A percentile compares a stretch with the other conserved stretches of the same genome.
These are phyloP conservation scores for Halyomorpha halys DNA, from an alignment of 1,140 invertebrate species.

Conservation along the genomic window DNA sequence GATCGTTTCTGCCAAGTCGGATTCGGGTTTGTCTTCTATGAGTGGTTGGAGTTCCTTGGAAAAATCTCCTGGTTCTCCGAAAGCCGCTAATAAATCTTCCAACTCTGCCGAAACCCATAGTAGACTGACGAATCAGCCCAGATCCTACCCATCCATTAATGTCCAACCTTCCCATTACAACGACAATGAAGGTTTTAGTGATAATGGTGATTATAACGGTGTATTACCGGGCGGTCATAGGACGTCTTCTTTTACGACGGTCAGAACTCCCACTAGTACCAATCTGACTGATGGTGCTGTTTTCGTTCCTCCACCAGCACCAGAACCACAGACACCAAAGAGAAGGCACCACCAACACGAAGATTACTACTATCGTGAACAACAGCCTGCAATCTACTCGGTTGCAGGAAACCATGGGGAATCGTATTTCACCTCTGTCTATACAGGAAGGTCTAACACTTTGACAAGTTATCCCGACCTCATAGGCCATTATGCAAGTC, in stretches of 20 bases:
- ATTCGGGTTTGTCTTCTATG: conserved; percentile 75
- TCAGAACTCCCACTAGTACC: conserved; percentile 36
- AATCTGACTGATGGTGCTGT: conserved; percentile 28
- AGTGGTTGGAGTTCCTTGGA: conserved; percentile 68
- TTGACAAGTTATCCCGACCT: conserved; percentile 47
- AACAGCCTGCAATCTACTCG: conserved; percentile 61
- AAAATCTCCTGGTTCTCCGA: conserved; percentile 67
- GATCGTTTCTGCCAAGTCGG: conserved; percentile 61
- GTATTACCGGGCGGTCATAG: conserved; percentile 39
- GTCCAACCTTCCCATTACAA: conserved; percentile 11
- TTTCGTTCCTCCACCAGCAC: conserved; percentile 42
- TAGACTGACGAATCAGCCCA: conserved; percentile 5
- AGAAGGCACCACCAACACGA: conserved; percentile 15
- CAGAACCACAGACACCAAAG: conserved; percentile 31
- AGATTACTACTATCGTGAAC: conserved; percentile 11
- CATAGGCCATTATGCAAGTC: conserved; percentile 49
- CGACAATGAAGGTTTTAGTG: conserved; percentile 19
- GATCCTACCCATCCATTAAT: conserved; percentile 14
- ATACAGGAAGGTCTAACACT: conserved; percentile 52
- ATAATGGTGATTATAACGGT: conserved; percentile 30
- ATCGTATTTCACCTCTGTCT: conserved; percentile 56
- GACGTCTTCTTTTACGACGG: conserved; percentile 40
- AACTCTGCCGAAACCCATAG: not conserved
- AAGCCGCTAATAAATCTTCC: conserved; percentile 29
- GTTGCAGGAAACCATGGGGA: conserved; percentile 57